These are phyloP conservation scores for Lasioglossum baleicum DNA, from an alignment of 1,140 invertebrate species.

Conservation along the genomic window DNA sequence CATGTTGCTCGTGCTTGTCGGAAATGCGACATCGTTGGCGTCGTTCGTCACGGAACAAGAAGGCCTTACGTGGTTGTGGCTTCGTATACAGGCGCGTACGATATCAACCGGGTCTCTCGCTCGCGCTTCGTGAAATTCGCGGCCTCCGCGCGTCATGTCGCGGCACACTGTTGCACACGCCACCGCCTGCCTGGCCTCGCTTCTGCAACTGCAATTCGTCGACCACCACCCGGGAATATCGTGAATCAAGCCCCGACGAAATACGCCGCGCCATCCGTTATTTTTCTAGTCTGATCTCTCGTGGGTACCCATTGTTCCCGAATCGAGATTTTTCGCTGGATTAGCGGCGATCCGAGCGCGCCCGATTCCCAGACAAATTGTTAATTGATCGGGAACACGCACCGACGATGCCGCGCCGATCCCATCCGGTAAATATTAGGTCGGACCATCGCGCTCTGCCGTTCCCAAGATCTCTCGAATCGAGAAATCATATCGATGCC, in stretches of 20 bases:
- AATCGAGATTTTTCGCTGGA: not conserved
- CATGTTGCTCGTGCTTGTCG: constrained; percentile 62
- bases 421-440: not conserved
- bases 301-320: not conserved
- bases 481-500: not conserved
- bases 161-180: not conserved
- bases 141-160: no score
- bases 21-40: constrained; percentile 64
- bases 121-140: not conserved
- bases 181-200: no score
- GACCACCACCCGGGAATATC: not conserved
- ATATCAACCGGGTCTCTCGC: no score
- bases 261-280: not conserved
- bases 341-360: not conserved
- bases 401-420: not conserved
- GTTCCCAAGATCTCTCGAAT: not conserved
- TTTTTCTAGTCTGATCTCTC: not conserved
- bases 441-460: not conserved
- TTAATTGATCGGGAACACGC: constrained; percentile 1
- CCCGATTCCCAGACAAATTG: not conserved
- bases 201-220: no score
- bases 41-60: constrained; percentile 64
- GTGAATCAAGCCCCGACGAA: not conserved
- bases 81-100: no score
- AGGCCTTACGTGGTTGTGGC: constrained; percentile 57